These are phyloP conservation scores for Atherinomorus stipes DNA, from an alignment of 2,113 vertebrate genomes.

Conservation along the genomic window DNA sequence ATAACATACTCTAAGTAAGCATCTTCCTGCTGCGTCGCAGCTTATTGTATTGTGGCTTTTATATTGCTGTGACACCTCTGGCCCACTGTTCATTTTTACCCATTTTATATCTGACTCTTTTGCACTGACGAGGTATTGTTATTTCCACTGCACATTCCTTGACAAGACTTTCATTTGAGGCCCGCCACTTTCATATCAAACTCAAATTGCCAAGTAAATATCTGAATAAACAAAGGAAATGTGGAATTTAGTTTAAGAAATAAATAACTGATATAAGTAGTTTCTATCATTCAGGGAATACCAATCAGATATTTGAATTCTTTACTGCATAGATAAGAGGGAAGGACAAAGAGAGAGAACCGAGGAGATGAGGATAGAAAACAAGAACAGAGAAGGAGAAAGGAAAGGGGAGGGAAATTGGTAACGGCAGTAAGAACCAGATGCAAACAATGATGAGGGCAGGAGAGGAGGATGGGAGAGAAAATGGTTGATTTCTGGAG, in stretches of 20 bases:
- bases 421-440: constrained; percentile 30
- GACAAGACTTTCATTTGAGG: constrained; percentile 21
- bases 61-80: too few species aligned
- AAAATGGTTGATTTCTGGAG: constrained; percentile 53
- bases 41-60: too few species aligned
- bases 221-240: constrained; percentile 43
- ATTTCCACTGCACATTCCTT: constrained; percentile 1
- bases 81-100: too few species aligned
- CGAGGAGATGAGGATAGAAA: constrained; percentile 34
- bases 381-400: constrained; percentile 30
- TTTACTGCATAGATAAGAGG: constrained; percentile 5
- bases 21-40: too few species aligned
- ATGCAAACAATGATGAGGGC: constrained; percentile 20
- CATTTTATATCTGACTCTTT: too few species aligned
- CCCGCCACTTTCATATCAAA: constrained; percentile 9
- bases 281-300: constrained; percentile 22
- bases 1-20: too few species aligned
- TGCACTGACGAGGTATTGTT: neutral
- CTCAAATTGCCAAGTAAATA: constrained; percentile 26
- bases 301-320: constrained; percentile 23
- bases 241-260: constrained; percentile 45
- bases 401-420: constrained; percentile 26
- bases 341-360: constrained; percentile 28
- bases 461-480: constrained; percentile 18
- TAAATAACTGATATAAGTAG: constrained; percentile 51